A percentile compares a stretch with the other conserved stretches of the same genome.
These are phyloP conservation scores for Linnaemya tessellans DNA, from an alignment of 2,888 invertebrate species.

Conservation along the genomic window DNA sequence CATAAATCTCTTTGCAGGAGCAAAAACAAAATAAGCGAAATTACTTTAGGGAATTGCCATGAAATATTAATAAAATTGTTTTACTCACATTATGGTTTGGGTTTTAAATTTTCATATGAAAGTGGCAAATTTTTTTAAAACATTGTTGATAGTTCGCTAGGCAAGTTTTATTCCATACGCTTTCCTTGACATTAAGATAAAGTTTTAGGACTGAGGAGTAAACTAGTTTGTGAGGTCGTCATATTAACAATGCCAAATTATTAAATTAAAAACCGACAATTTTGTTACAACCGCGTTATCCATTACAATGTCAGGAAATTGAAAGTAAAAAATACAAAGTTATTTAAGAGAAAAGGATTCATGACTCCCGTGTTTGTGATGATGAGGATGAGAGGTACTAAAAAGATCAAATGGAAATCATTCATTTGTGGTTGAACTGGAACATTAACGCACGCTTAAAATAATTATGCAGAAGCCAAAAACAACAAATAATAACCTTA, in stretches of 20 bases:
- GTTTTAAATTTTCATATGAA: background rate
- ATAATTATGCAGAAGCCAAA: conserved; percentile 37
- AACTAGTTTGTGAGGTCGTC: too few relatives aligned
- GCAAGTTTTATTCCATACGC: too few relatives aligned
- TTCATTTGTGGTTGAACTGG: conserved; percentile 75
- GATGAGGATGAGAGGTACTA: conserved; percentile 77
- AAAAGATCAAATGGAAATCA: conserved; percentile 55
- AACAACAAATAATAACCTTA: conserved; percentile 36
- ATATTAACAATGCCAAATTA: background rate
- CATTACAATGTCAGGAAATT: conserved; percentile 58
- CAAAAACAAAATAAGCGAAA: conserved; percentile 25
- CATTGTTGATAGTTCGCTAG: background rate
- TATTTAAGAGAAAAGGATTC: conserved; percentile 14
- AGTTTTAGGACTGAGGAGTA: too few relatives aligned
- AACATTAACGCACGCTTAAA: conserved; percentile 79
- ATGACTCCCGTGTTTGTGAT: conserved; percentile 67
- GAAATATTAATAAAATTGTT: conserved; percentile 17
- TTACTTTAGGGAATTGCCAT: conserved; percentile 54
- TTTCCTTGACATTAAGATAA: too few relatives aligned
- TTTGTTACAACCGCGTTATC: conserved; percentile 40
- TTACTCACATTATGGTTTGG: background rate
- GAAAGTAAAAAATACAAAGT: conserved; percentile 19
- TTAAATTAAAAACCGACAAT: conserved; percentile 9
- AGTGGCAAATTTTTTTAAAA: conserved; percentile 14
- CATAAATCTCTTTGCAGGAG: conserved; percentile 45